These are phyloP conservation scores for Meloe dianella DNA, from an alignment of 2,888 invertebrate species.

Conservation along the genomic window DNA sequence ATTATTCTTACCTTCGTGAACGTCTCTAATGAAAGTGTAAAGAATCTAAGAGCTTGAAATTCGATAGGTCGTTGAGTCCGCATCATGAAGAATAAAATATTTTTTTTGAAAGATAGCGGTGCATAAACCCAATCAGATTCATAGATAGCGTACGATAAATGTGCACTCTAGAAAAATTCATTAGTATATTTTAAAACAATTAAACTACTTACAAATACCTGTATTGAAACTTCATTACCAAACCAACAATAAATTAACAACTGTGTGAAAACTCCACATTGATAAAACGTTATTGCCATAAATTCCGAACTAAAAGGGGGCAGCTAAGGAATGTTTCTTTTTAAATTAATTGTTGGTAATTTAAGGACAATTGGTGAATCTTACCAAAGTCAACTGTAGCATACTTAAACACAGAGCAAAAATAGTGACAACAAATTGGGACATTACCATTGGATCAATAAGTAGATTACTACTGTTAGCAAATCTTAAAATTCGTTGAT, in stretches of 20 bases:
- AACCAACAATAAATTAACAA: conserved; percentile 22
- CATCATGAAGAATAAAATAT: conserved; percentile 8
- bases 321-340: not conserved
- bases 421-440: conserved; percentile 14
- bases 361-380: not conserved
- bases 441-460: conserved; percentile 10
- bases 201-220: conserved; percentile 10
- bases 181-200: not conserved
- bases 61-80: conserved; percentile 6
- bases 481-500: conserved; percentile 31
- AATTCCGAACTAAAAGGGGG: conserved; percentile 12
- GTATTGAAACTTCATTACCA: conserved; percentile 18
- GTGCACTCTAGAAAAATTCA: conserved; percentile 12
- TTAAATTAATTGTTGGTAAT: not conserved
- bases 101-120: conserved; percentile 7
- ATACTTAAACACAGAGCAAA: conserved; percentile 12
- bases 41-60: conserved; percentile 12
- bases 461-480: conserved; percentile 8
- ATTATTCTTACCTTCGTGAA: not conserved
- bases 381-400: conserved; percentile 19
- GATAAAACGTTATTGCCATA: conserved; percentile 8
- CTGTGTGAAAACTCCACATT: not conserved
- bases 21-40: conserved; percentile 13
- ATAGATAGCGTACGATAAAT: conserved; percentile 13
- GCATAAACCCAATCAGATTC: conserved; percentile 15